Conservation (phyloP, 2,113 vertebrate species). For the Aleadryas rufinucha region DNA sequence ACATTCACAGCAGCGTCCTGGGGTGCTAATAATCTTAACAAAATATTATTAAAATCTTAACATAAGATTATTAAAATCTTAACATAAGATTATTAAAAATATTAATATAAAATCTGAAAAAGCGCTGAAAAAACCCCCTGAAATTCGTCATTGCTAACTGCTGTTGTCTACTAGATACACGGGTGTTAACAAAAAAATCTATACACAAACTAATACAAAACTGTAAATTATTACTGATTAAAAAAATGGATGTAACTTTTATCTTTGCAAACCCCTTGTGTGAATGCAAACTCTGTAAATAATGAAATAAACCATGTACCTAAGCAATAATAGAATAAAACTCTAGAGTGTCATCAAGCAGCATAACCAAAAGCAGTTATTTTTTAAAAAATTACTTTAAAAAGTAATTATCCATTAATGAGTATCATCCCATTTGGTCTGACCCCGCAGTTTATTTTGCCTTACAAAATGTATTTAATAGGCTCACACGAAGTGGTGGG, state of each 20-base stretch:
- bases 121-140: not conserved
- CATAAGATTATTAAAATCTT: not conserved
- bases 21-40: not conserved
- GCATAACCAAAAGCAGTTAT: not conserved
- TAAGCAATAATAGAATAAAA: not conserved
- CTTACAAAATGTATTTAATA: not conserved
- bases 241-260: not conserved
- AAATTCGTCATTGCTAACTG: not conserved
- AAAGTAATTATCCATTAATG: not conserved
- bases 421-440: not conserved
- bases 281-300: not conserved
- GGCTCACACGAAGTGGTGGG: not conserved
- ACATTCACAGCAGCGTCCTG: not conserved
- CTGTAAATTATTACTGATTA: not conserved
- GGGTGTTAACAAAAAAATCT: not conserved
- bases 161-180: not conserved
- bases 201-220: not conserved
- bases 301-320: not conserved
- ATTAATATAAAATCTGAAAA: not conserved
- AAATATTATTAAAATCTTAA: not conserved
- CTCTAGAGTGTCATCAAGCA: not conserved
- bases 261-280: not conserved
- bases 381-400: not conserved
- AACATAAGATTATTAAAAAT: not conserved
- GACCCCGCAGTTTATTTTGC: not conserved